Evolutionary conservation across 2,797 vertebrate species (phyloP), one percentile per base, ranked within the genome.

Genomic region (Cirrhinus molitorella): DNA sequence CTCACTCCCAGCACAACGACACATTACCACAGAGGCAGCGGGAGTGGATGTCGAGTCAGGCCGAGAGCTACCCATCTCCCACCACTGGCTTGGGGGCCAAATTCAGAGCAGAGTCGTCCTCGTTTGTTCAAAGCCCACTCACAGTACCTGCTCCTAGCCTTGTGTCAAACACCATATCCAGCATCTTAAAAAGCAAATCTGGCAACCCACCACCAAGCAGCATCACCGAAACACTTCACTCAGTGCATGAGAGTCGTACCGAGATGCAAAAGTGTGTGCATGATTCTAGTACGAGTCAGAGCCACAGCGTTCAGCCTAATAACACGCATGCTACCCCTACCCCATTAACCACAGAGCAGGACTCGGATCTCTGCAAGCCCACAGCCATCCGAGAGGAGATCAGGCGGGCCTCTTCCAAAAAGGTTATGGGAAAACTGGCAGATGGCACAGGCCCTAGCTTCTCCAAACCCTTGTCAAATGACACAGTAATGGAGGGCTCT

Each of bases 401-500:
- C 93, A 96, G 91, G 91, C 94, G 92, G 87, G 89, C 92, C 75
- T 93, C 96, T 89, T 91, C 93, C 89, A 93, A 91, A 92, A 93
- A 93, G 93, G 94, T 92, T 81, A 84, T 91, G 92, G 93, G 92
- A 92, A 95, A 91, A 92, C 93, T 94, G 88, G 92, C 93, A 88
- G 91, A 93, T 92, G 93, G 93, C 91, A 92, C 95, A 87, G 94
- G 91, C 7, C 96, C 95, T 91, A 93, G 91, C 92, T 95, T 97
- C 95, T 96, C 95, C 94, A 96, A 95, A 90, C 94, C 95, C 88
- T 91, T 96, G 91, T 95, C 96, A 93, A 95, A 96, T 91, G 94
- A 96, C 88, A 95, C 94, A 4, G 93, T 99, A 91, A 93, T 91
- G 93, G 97, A 96, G 96, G 97, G 97, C 89, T 96, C 96, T 92